Evolutionary conservation across 2,797 vertebrate species (phyloP), one percentile per base, ranked within the genome.

Genomic region (Cottoperca gobio): DNA sequence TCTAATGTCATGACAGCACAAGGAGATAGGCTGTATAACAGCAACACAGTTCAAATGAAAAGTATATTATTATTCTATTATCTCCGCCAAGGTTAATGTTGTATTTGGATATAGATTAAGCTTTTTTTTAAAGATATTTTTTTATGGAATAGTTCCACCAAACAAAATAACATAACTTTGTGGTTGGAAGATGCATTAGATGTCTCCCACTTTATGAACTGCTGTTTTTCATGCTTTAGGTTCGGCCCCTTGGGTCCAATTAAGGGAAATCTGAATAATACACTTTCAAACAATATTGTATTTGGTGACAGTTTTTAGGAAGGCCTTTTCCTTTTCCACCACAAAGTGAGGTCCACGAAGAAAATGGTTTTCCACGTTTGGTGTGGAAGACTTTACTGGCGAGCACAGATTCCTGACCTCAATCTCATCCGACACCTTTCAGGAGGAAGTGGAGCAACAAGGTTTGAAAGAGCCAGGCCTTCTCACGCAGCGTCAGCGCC

Each of bases 1-100:
- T 64, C 2, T 17, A 17, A 8, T 42, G 74, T 73, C 65, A 90
- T 50, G 61, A 58, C 92, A 86, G 28, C 65, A 64, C 68, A 74
- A 42, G 16, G 28, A 28, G 60, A 54, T 28, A 33, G 9, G 10
- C 35, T 52, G 8, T 2, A 33, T 9, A 26, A 46, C 11, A 69
- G 37, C 37, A 49, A 7, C 17, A 26, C 19, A 5, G 6, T 24
- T 66, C 8, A 54, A 3, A 48, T 28, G 39, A 23, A 59, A 57
- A 54, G 3, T 65, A 62, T 16, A 61, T 2, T 48, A 39, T n/a
- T 24, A 6, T 42, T 39, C 59, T 55, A 23, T 5, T 8, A 54
- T 46, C 11, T 24, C 5, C 19, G 49, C 11, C 39, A 19, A 16
- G 5, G 39, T 63, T n/a, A 57, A 52, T 13, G 24, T 57, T 66